A percentile compares a stretch with the other conserved stretches of the same genome.
These are phyloP conservation scores for Volucella zonaria DNA, from an alignment of 2,888 invertebrate genomes.

Conservation along the genomic window DNA sequence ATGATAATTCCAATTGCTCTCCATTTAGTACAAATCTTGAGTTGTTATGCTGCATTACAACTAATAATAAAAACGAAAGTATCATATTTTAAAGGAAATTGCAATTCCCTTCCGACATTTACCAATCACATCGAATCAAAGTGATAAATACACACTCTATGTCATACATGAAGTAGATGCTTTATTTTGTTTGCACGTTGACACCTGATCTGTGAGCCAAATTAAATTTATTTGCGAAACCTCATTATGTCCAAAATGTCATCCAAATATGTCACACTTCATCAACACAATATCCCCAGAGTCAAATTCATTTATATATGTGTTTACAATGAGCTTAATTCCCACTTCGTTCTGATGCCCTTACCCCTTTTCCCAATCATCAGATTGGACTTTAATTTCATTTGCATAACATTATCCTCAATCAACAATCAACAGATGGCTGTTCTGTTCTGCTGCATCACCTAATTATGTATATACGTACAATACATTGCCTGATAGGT, in stretches of 20 bases:
- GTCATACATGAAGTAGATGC: neutral
- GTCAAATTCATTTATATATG: slow-evolving; percentile 36
- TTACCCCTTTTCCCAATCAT: slow-evolving; percentile 53
- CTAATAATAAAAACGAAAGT: too few species aligned
- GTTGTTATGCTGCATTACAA: too few species aligned
- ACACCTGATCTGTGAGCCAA: slow-evolving; percentile 27
- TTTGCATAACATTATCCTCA: slow-evolving; percentile 73
- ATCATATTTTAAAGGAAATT: neutral
- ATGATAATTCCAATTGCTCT: too few species aligned
- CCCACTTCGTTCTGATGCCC: slow-evolving; percentile 11
- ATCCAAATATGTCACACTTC: slow-evolving; percentile 51
- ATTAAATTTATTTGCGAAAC: slow-evolving; percentile 31
- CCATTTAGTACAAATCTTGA: too few species aligned
- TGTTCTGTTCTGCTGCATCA: slow-evolving; percentile 55
- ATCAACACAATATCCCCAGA: slow-evolving; percentile 53
- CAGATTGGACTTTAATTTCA: slow-evolving; percentile 75
- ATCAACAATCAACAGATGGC: slow-evolving; percentile 74
- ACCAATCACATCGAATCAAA: neutral
- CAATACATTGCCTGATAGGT: slow-evolving; percentile 13
- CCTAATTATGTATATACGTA: slow-evolving; percentile 57
- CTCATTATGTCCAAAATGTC: slow-evolving; percentile 7
- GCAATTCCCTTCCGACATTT: neutral
- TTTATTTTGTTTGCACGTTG: neutral
- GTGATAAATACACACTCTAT: neutral
- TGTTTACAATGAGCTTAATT: slow-evolving; percentile 59